Evolutionary conservation across 2,113 vertebrate genomes (phyloP).

Genomic region (Psittacara wagleri): DNA sequence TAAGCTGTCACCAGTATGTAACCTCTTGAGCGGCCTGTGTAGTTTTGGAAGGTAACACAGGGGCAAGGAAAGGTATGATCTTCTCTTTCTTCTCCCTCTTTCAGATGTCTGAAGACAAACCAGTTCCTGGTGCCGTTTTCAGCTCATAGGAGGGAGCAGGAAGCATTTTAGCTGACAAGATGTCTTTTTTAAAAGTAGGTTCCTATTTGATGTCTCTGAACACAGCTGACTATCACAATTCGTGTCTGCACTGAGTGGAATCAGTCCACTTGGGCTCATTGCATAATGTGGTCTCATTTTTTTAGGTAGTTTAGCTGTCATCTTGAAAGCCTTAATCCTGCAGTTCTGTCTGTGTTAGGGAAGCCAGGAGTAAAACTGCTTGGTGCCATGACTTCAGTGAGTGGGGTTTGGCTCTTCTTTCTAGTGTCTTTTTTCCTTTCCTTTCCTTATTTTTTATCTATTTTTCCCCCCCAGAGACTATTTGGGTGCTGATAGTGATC

Average conservation of each 20-base stretch:
- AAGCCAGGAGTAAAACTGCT: background rate
- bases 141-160: background rate
- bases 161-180: background rate
- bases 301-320: background rate
- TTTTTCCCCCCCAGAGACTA: background rate
- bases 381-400: fast-evolving
- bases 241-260: background rate
- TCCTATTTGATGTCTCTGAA: background rate
- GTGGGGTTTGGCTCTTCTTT: background rate
- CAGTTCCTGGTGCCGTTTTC: background rate
- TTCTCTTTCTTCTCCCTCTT: background rate
- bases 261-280: background rate
- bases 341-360: background rate
- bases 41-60: background rate
- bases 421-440: background rate
- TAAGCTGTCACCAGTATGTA: background rate
- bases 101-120: background rate
- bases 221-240: background rate
- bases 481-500: background rate
- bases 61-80: background rate
- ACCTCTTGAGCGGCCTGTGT: background rate
- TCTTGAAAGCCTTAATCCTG: background rate
- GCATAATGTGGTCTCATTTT: background rate
- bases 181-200: background rate
- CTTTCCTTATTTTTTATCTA: no score